Conservation (phyloP, 2,113 vertebrate genomes). For the Pandion haliaetus region DNA sequence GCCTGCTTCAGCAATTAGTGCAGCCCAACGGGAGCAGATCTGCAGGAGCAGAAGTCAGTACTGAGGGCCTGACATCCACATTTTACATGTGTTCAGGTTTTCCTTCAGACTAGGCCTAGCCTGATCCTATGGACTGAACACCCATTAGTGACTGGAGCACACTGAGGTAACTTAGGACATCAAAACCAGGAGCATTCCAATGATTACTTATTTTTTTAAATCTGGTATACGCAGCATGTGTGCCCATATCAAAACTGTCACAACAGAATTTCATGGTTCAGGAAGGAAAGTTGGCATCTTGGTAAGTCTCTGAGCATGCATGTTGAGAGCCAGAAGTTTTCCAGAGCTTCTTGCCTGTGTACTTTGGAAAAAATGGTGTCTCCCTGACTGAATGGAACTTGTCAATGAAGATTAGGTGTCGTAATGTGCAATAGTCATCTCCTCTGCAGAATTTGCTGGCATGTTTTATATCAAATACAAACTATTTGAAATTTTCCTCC, state of each 20-base stretch:
- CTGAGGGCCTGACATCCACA: not conserved
- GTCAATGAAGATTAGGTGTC: not conserved
- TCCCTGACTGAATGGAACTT: not conserved
- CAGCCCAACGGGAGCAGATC: not conserved
- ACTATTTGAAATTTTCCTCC: not conserved
- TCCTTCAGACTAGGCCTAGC: not conserved
- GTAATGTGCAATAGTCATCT: not conserved
- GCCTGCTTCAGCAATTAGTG: not conserved
- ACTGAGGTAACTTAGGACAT: not conserved
- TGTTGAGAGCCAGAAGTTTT: not conserved
- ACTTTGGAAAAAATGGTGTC: not conserved
- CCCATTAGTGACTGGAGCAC: not conserved
- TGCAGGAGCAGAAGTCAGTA: not conserved
- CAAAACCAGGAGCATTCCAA: not conserved
- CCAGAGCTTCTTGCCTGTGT: not conserved
- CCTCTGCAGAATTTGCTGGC: not conserved
- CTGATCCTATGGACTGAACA: not conserved
- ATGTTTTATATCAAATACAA: not conserved
- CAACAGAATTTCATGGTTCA: not conserved
- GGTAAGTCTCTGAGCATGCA: not conserved
- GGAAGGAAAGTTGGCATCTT: not conserved
- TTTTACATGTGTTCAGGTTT: not conserved
- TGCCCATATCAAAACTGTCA: accelerated
- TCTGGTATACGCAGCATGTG: accelerated
- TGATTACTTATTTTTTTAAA: not conserved